phyloP scores from a whole-genome alignment of 2,113 vertebrate species.

The Cettia cetti region DNA sequence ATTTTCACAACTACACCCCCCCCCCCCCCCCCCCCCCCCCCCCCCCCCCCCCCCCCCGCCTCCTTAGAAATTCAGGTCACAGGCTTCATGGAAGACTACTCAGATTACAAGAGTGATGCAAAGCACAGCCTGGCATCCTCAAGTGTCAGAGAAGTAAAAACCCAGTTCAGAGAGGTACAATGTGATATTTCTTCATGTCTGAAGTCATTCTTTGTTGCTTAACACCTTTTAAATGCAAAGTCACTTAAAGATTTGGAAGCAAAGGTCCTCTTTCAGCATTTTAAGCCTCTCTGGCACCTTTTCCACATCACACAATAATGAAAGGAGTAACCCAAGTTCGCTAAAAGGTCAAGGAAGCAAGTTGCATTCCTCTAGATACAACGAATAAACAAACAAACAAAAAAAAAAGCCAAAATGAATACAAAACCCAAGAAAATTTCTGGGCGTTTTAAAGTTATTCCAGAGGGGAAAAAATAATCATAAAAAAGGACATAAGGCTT shows the following conservation, averaged over 20 bases:
- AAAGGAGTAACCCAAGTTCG: background rate
- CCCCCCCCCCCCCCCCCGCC: too few species aligned
- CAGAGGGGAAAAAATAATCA: background rate
- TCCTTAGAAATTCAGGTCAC: background rate
- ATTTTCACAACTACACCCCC: too few species aligned
- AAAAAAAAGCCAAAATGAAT: background rate
- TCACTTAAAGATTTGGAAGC: background rate
- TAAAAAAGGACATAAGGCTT: background rate
- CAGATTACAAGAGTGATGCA: background rate
- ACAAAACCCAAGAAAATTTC: background rate
- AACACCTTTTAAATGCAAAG: background rate
- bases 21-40: too few species aligned
- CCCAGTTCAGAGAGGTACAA: background rate
- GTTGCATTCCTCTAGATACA: background rate
- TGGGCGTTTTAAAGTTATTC: background rate
- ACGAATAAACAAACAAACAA: background rate
- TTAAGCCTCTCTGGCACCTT: background rate
- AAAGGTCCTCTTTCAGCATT: background rate
- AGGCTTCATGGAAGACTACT: background rate
- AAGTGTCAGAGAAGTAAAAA: background rate
- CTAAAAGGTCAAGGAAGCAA: background rate
- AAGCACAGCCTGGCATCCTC: background rate
- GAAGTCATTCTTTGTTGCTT: background rate
- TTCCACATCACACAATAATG: background rate
- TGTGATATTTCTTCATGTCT: background rate